Conservation (phyloP, 2,113 vertebrate species). For the Struthio camelus region DNA sequence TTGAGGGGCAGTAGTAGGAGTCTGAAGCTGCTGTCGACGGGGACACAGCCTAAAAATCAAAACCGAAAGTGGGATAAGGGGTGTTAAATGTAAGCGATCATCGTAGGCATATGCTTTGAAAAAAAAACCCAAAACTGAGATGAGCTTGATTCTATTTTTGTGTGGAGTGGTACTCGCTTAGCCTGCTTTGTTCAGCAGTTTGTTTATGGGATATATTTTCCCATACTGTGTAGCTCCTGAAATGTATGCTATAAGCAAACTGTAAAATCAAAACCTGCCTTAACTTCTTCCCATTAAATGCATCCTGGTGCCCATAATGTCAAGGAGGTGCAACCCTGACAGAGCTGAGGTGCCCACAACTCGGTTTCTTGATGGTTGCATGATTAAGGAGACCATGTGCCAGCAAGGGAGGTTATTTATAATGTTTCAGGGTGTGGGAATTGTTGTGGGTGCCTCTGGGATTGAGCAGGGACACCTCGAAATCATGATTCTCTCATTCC, state of each 20-base stretch:
- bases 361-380: neutral
- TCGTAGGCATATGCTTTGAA: conserved; percentile 33
- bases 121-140: too few species aligned
- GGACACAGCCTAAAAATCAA: neutral
- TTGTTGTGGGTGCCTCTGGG: neutral
- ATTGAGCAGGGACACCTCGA: neutral
- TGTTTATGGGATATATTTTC: conserved; percentile 59
- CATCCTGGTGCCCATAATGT: neutral
- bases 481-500: neutral
- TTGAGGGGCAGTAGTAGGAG: neutral
- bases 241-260: conserved; percentile 44
- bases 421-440: neutral
- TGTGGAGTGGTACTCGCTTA: conserved; percentile 32
- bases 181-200: conserved; percentile 54
- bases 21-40: neutral
- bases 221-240: conserved; percentile 34
- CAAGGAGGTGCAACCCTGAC: fast-evolving
- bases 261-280: conserved; percentile 30
- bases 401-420: neutral
- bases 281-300: neutral
- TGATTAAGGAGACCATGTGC: fast-evolving
- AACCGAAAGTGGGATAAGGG: neutral
- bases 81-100: neutral
- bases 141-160: conserved; percentile 31
- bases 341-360: neutral